Conservation (phyloP, 1,140 invertebrate genomes). For the Tenebrio molitor region DNA sequence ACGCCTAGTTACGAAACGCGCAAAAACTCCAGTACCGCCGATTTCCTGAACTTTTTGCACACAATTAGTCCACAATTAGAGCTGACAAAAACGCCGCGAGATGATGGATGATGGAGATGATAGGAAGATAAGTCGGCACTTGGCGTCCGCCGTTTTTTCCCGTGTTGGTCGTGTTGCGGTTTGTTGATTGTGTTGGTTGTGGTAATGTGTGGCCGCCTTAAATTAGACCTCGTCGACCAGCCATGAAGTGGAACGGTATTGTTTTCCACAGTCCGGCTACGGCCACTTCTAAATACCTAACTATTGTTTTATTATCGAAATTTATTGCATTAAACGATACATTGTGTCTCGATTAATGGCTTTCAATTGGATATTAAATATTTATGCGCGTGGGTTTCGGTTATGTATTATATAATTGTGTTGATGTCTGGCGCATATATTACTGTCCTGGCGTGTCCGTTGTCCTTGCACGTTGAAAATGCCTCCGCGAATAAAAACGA, state of each 20-base stretch:
- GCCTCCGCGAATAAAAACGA: too few relatives aligned
- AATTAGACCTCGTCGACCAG: constrained; percentile 32
- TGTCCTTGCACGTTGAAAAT: constrained; percentile 42
- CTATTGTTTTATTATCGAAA: constrained; percentile 49
- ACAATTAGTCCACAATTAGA: constrained; percentile 27
- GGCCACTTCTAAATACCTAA: constrained; percentile 38
- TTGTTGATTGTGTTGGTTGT: constrained; percentile 5
- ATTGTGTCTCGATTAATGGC: constrained; percentile 44
- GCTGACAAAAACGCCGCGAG: constrained; percentile 4
- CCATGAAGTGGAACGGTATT: constrained; percentile 43
- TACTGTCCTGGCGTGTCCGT: constrained; percentile 29
- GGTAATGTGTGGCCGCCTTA: constrained; percentile 36
- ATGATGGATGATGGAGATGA: constrained; percentile 34
- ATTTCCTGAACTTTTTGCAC: not conserved
- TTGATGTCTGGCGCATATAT: constrained; percentile 47
- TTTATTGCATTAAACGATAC: constrained; percentile 46
- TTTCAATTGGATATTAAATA: constrained; percentile 46
- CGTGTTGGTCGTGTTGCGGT: constrained; percentile 4
- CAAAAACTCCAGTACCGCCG: too few relatives aligned
- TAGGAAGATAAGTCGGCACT: constrained; percentile 13
- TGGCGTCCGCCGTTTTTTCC: constrained; percentile 7
- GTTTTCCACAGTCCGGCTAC: constrained; percentile 19
- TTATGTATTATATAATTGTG: constrained; percentile 47
- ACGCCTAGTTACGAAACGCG: too few relatives aligned
- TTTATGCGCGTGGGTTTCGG: constrained; percentile 43